Base-by-base conservation (phyloP, 2,797 vertebrate genomes). In the Carduelis carduelis region DNA sequence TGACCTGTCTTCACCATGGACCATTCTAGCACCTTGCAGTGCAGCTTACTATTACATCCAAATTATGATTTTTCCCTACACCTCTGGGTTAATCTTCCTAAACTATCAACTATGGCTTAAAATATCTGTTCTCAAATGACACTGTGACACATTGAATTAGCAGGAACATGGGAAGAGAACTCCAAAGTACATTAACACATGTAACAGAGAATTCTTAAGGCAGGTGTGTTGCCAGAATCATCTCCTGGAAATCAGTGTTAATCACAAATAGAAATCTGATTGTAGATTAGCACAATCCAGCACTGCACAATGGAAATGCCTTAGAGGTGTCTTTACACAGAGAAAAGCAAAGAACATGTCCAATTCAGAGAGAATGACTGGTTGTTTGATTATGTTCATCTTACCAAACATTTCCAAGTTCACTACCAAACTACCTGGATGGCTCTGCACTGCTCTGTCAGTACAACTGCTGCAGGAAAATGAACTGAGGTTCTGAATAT, bases 401-500 rank as follows among this genome's bases (percentile, higher is more conserved):
- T 97, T 90, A 96, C 70, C 96, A 93, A 94, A 86, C 2, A 43
- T 46, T 53, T 14, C 71, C 66, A 66, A 30, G 52, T 55, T 95
- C 77, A n/a, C 78, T 87, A 75, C 63, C 61, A 68, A 71, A 39
- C 72, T 13, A 60, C 89, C 82, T 89, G 17, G 71, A 44, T 61
- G 90, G 93, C 57, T 96, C 86, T 79, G 78, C 41, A 68, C 83
- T 70, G 75, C 85, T 68, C 41, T 63, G 74, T 98, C 97, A 98
- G 88, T 98, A 98, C 23, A 98, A 92, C 15, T 98, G 98, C 69
- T 98, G 98, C 96, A 98, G 98, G 96, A 99, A 99, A 87, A 99
- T 99, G 52, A 98, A 98, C 71, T 99, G 98, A 27, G 99, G 98
- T 96, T 98, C 98, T 92, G 98, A 98, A 83, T 98, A 98, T 37